Percentiles rank a stretch among this genome's conserved stretches.
Conservation (phyloP, 2,888 invertebrate genomes). For the Tinea semifulvella region DNA sequence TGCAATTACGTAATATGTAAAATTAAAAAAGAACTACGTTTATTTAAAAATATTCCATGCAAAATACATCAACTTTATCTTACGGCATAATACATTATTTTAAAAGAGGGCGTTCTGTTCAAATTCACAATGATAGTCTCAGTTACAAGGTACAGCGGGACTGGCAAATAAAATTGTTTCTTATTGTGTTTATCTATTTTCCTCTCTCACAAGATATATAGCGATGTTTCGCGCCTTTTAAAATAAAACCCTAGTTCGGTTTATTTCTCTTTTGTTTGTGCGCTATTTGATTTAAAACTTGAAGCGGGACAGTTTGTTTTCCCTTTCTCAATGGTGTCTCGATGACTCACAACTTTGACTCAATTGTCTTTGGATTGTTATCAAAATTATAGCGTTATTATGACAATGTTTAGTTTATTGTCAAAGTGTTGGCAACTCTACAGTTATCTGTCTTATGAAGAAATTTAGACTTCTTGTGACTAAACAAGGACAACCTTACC, state of each 20-base stretch:
- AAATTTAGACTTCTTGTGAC: too few relatives aligned
- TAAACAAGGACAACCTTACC: too few relatives aligned
- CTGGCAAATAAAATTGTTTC: conserved; percentile 18
- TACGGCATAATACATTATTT: conserved; percentile 2
- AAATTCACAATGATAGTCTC: conserved; percentile 11
- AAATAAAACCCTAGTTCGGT: conserved; percentile 21
- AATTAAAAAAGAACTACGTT: too few relatives aligned
- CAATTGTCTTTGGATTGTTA: background rate
- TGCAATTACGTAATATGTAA: too few relatives aligned
- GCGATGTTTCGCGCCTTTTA: conserved; percentile 17
- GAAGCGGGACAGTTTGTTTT: conserved; percentile 7
- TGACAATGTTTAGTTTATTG: too few relatives aligned
- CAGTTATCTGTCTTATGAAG: too few relatives aligned
- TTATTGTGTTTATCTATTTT: conserved; percentile 19
- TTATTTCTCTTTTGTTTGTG: conserved; percentile 23
- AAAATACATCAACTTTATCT: conserved; percentile 1
- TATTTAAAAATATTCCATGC: conserved; percentile 1
- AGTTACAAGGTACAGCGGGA: conserved; percentile 19
- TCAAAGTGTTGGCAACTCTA: too few relatives aligned
- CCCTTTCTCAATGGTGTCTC: conserved; percentile 14
- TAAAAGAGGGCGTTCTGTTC: conserved; percentile 4
- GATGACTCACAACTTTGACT: conserved; percentile 5
- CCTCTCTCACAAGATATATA: conserved; percentile 17
- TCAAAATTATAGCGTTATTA: too few relatives aligned
- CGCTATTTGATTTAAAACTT: conserved; percentile 16